These are phyloP conservation scores for Colinus virginianus DNA, from an alignment of 2,113 vertebrate genomes.

Conservation along the genomic window DNA sequence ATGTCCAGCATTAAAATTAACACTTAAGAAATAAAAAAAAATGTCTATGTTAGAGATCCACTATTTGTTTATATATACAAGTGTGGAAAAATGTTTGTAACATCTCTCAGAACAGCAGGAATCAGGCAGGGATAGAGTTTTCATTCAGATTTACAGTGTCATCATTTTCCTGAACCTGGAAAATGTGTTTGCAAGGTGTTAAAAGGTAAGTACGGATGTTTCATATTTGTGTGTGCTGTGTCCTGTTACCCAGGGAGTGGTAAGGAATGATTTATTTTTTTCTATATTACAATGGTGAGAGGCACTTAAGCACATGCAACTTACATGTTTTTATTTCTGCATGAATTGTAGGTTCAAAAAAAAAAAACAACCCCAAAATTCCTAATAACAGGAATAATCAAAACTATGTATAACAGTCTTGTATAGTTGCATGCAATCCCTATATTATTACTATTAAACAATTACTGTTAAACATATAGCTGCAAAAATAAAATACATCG, in stretches of 20 bases:
- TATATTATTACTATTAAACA: background rate
- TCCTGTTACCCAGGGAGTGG: background rate
- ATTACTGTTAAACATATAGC: background rate
- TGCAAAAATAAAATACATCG: background rate
- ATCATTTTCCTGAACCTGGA: background rate
- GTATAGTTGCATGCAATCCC: background rate
- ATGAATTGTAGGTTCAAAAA: background rate
- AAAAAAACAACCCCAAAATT: background rate
- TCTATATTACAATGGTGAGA: background rate
- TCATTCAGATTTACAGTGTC: background rate
- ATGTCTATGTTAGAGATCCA: background rate
- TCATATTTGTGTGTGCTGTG: background rate
- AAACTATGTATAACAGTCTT: background rate
- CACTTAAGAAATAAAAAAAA: background rate
- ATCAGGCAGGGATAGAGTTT: background rate
- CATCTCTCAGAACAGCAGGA: background rate
- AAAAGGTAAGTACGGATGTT: background rate
- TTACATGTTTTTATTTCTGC: background rate
- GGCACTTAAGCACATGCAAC: background rate
- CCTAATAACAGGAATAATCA: background rate
- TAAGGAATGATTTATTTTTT: background rate
- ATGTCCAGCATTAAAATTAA: background rate
- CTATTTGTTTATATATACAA: background rate
- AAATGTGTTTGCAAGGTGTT: background rate
- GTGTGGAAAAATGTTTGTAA: background rate